phyloP scores from a whole-genome alignment of 2,888 invertebrate species.

The Macrosiphum euphorbiae region DNA sequence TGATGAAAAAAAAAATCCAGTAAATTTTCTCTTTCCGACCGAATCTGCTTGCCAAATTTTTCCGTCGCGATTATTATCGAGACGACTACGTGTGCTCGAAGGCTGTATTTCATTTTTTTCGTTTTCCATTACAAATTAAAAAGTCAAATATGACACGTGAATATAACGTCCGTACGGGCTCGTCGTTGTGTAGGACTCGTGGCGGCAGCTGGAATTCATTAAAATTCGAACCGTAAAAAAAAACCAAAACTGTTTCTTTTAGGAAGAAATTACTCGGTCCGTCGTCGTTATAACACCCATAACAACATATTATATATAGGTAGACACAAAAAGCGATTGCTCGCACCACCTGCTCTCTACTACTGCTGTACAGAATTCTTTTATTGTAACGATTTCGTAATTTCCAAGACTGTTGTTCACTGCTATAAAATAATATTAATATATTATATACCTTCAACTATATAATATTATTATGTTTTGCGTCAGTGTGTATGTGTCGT shows the following conservation, averaged over 20 bases:
- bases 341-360: constrained; percentile 14
- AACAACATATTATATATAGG: not conserved
- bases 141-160: not conserved
- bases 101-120: not conserved
- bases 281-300: constrained; percentile 11
- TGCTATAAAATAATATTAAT: not conserved
- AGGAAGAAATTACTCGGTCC: not conserved
- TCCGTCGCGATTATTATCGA: not conserved
- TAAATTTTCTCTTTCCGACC: constrained; percentile 29
- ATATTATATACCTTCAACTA: not conserved
- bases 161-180: not conserved
- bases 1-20: not conserved
- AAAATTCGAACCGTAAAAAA: constrained; percentile 14
- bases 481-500: not conserved
- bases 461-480: not conserved
- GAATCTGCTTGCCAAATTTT: not conserved
- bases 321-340: not conserved
- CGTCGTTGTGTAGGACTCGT: not conserved
- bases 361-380: not conserved
- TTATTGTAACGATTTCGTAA: constrained; percentile 26
- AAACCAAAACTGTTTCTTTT: constrained; percentile 16
- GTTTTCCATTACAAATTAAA: not conserved
- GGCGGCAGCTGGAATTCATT: constrained; percentile 29
- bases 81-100: not conserved
- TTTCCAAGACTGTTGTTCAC: not conserved